phyloP scores from a whole-genome alignment of 2,797 vertebrate species.

The Protonibea diacanthus region DNA sequence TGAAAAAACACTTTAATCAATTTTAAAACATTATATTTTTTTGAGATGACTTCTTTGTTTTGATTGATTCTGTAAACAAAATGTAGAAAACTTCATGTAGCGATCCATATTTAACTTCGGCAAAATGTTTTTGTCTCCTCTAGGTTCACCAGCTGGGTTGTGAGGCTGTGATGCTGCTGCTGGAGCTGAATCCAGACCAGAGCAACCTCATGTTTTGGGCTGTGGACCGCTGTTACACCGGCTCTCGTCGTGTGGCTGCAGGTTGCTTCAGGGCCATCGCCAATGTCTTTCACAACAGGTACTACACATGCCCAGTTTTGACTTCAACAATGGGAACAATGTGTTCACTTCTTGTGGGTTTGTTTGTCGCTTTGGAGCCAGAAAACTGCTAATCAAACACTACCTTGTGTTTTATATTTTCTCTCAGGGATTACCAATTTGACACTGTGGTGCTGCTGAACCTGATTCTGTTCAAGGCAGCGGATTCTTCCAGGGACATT shows the following conservation, averaged over 20 bases:
- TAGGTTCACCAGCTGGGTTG: conserved; percentile 98
- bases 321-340: not conserved
- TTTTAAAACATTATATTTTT: not conserved
- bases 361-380: not conserved
- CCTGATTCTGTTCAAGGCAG: conserved; percentile 98
- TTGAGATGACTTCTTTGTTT: not conserved
- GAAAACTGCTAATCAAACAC: not conserved
- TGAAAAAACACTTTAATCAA: not conserved
- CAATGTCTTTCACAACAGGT: conserved; percentile 99
- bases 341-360: not conserved
- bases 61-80: not conserved
- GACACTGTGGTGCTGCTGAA: conserved; percentile 99
- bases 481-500: conserved; percentile 96
- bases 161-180: conserved; percentile 95
- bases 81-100: not conserved
- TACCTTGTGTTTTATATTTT: not conserved
- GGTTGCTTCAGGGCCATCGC: conserved; percentile 99
- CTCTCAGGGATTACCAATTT: conserved; percentile 96
- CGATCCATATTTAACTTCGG: not conserved
- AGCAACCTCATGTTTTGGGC: conserved; percentile 99
- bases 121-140: conserved; percentile 8
- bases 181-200: conserved; percentile 99
- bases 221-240: conserved; percentile 98
- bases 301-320: not conserved
- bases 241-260: conserved; percentile 93